These are phyloP conservation scores for Phymorhynchus buccinoides DNA, from an alignment of 1,140 invertebrate genomes.

Conservation along the genomic window DNA sequence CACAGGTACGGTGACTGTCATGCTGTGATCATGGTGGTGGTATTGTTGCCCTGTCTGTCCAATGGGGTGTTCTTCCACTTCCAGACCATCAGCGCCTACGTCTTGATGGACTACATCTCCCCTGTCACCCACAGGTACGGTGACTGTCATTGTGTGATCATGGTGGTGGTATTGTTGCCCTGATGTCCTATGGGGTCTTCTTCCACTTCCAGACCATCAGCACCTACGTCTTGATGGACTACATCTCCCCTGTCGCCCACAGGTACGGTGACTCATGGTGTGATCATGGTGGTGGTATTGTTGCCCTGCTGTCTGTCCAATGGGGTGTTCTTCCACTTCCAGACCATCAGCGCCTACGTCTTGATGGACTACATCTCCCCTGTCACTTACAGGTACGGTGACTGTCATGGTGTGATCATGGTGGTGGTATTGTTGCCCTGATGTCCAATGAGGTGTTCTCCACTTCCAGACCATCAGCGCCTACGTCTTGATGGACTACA, in stretches of 20 bases:
- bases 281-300: too few species aligned
- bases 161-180: too few species aligned
- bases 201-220: constrained; percentile 92
- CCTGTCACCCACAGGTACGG: constrained; percentile 88
- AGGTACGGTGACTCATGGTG: too few species aligned
- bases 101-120: constrained; percentile 88
- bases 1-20: constrained; percentile 88
- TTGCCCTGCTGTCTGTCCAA: constrained; percentile 85
- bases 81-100: constrained; percentile 90
- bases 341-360: constrained; percentile 89
- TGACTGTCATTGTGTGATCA: constrained; percentile 73
- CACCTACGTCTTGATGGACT: constrained; percentile 88
- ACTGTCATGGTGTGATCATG: too few species aligned
- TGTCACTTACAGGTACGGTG: constrained; percentile 87
- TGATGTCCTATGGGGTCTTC: constrained; percentile 88
- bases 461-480: constrained; percentile 91
- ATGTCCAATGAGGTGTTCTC: constrained; percentile 85
- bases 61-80: constrained; percentile 90
- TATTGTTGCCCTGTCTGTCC: constrained; percentile 74
- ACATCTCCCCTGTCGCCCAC: constrained; percentile 89
- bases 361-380: constrained; percentile 90
- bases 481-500: constrained; percentile 89
- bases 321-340: constrained; percentile 89
- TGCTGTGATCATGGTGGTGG: too few species aligned
- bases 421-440: too few species aligned